A percentile compares a stretch with the other conserved stretches of the same genome.
phyloP scores from a whole-genome alignment of 2,888 invertebrate species.

The Acanthoscelides obtectus region DNA sequence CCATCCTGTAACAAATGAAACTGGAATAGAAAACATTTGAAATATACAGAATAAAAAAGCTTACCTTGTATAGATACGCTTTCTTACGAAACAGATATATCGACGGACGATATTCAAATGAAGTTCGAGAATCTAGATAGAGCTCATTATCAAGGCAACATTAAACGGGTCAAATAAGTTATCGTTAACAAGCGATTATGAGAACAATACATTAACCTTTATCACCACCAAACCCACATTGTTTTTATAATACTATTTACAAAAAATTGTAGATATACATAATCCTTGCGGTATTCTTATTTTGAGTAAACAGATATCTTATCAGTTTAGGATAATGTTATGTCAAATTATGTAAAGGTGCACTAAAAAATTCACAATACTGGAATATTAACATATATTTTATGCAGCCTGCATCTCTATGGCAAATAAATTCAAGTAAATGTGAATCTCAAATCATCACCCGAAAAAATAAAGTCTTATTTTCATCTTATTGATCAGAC shows the following conservation, averaged over 20 bases:
- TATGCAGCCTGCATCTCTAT: too few species aligned
- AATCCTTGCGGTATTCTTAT: background rate
- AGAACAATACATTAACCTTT: background rate
- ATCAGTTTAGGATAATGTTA: background rate
- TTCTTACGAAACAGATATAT: background rate
- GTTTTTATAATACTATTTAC: background rate
- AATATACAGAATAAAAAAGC: too few species aligned
- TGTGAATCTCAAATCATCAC: too few species aligned
- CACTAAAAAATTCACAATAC: too few species aligned
- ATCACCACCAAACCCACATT: background rate
- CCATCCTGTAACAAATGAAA: constrained; percentile 17
- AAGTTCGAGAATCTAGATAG: background rate
- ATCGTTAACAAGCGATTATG: constrained; percentile 3
- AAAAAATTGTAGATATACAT: background rate
- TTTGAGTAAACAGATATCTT: background rate
- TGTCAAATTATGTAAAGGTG: too few species aligned
- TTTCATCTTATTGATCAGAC: too few species aligned
- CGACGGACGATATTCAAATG: background rate
- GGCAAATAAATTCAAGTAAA: too few species aligned
- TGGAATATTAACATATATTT: too few species aligned
- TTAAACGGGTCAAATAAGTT: constrained; percentile 14
- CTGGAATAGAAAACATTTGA: too few species aligned
- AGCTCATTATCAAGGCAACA: background rate
- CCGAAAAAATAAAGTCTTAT: too few species aligned
- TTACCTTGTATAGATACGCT: too few species aligned